Evolutionary conservation across 2,113 vertebrate genomes (phyloP).

Genomic region (Urocitellus parryii): DNA sequence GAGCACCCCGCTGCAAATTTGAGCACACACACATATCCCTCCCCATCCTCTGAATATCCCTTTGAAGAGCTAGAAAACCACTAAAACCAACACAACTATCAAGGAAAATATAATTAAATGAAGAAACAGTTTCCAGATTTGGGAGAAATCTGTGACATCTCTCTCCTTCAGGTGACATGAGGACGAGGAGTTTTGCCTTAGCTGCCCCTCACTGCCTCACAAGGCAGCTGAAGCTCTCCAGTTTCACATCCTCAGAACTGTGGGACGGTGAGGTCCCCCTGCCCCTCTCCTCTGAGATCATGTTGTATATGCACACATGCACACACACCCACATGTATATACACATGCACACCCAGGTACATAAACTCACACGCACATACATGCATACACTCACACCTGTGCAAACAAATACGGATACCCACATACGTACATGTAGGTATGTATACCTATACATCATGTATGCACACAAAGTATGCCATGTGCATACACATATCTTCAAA

Average conservation of each 20-base stretch:
- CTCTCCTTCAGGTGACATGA: background rate
- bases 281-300: background rate
- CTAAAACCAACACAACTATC: background rate
- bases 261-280: background rate
- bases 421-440: too few relatives aligned
- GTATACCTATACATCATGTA: too few relatives aligned
- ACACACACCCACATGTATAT: background rate
- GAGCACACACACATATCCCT: too few relatives aligned
- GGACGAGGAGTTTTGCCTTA: background rate
- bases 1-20: too few relatives aligned
- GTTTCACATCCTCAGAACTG: background rate
- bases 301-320: too few relatives aligned
- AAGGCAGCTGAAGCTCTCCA: background rate
- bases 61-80: background rate
- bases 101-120: background rate
- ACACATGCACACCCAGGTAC: background rate
- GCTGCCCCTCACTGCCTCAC: background rate
- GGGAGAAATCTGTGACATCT: background rate
- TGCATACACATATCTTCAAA: background rate
- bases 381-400: too few relatives aligned
- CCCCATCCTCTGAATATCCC: background rate
- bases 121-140: background rate
- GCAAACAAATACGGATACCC: too few relatives aligned
- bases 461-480: background rate
- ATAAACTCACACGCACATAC: background rate